Percentiles rank a stretch among this genome's conserved stretches.
Evolutionary conservation across 2,888 invertebrate genomes (phyloP).

Genomic region (Drepanosiphum platanoidis): DNA sequence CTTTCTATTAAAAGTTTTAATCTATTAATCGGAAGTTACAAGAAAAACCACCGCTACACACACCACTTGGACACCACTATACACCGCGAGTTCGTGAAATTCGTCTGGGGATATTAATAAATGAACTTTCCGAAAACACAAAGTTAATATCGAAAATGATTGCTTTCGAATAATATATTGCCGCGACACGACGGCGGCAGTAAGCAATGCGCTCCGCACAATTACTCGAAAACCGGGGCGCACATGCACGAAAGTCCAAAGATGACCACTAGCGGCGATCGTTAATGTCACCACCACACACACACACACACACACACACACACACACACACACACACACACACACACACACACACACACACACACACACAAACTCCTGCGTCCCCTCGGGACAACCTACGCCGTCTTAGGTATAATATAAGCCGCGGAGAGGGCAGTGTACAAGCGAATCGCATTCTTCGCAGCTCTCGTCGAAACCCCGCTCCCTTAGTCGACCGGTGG

Average conservation of each 20-base stretch:
- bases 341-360: no score
- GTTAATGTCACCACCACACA: conserved; percentile 26
- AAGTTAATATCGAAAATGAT: conserved; percentile 37
- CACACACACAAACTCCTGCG: no score
- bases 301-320: no score
- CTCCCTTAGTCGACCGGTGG: not conserved
- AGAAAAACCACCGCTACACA: not conserved
- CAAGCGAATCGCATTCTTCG: not conserved
- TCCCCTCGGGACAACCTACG: not conserved
- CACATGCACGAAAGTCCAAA: conserved; percentile 1
- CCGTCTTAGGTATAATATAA: not conserved
- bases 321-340: no score
- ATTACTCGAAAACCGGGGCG: not conserved
- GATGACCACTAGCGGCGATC: conserved; percentile 20
- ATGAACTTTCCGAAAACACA: conserved; percentile 5
- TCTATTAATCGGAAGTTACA: conserved; percentile 48
- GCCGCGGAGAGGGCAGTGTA: not conserved
- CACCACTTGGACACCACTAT: not conserved
- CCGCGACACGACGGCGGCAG: not conserved
- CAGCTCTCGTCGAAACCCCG: not conserved
- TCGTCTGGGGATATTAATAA: conserved; percentile 22
- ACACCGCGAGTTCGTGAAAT: not conserved
- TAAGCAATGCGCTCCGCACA: not conserved
- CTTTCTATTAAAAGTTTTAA: conserved; percentile 46
- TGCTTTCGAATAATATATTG: not conserved